Evolutionary conservation across 2,113 vertebrate species (phyloP).

Genomic region (Cyphomyrus discorhynchus): DNA sequence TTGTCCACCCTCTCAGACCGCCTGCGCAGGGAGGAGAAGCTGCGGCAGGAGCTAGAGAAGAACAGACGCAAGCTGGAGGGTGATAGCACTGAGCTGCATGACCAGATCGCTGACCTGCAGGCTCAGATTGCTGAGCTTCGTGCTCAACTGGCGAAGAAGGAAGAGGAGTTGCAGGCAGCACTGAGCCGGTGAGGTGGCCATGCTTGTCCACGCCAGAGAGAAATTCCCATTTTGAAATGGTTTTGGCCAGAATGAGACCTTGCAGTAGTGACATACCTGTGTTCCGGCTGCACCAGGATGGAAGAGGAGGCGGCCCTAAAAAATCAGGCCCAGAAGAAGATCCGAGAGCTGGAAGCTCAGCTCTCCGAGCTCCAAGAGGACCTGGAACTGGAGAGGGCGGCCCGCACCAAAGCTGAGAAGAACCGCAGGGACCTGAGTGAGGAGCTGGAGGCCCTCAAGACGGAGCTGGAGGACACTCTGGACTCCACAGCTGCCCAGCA

Average conservation of each 20-base stretch:
- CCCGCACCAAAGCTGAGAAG: constrained; percentile 87
- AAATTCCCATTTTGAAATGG: neutral
- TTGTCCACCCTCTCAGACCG: constrained; percentile 63
- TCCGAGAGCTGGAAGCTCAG: constrained; percentile 90
- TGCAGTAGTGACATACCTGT: neutral
- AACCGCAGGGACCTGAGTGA: constrained; percentile 91
- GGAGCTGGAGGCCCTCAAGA: constrained; percentile 92
- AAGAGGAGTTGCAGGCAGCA: constrained; percentile 90
- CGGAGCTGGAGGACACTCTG: constrained; percentile 88
- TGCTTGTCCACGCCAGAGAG: constrained; percentile 1
- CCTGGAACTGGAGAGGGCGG: constrained; percentile 79
- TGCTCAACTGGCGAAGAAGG: constrained; percentile 91
- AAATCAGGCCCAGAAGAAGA: constrained; percentile 91
- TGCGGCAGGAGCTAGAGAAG: constrained; percentile 92
- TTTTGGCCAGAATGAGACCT: neutral
- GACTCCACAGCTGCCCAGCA: constrained; percentile 93
- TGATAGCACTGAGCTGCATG: constrained; percentile 79
- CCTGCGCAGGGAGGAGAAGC: constrained; percentile 87
- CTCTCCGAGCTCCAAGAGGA: constrained; percentile 93
- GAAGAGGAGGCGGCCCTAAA: constrained; percentile 93
- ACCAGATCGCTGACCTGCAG: constrained; percentile 93
- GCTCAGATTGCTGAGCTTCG: constrained; percentile 94
- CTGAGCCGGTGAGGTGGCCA: constrained; percentile 71
- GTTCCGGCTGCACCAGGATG: constrained; percentile 61
- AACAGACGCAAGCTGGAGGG: constrained; percentile 92